Evolutionary conservation across 2,888 invertebrate genomes (phyloP), one percentile per base, ranked within the genome.

Genomic region (Caenorhabditis doughertyi): DNA sequence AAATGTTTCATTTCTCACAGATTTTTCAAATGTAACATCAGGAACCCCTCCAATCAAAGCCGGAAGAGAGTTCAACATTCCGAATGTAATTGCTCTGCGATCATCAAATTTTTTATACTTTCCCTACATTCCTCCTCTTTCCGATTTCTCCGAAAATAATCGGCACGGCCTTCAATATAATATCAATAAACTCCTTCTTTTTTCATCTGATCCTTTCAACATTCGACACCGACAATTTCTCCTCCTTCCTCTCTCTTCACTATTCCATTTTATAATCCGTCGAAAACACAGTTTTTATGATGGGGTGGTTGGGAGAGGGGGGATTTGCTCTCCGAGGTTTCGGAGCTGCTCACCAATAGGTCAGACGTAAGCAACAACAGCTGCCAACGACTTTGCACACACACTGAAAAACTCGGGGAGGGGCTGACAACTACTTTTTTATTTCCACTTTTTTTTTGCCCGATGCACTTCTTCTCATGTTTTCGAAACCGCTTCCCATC

Each of bases 231-330:
- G 58, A 58, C 53, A 53, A 29, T 16, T 25, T 16, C 55, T 9
- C 4, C 13, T 27, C 7, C 23, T 11, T 39, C 11, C 39, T 39
- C 13, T 11, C n/a, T n/a, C n/a, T n/a, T n/a, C n/a, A n/a, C n/a
- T n/a, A n/a, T n/a, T n/a, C 27, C 9, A 29, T 64, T 64, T 64
- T 64, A 49, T 64, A 64, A 64, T 64, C 64, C 64, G 49, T 51
- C 51, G 51, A 35, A 65, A 65, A 65, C 65, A 65, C 51, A 13
- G 51, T 51, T 65, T 64, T 65, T 39, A 51, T 65, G 51, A 35
- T 18, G 5, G 29, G 32, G 29, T 3, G 55, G 25, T 25, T 51
- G 4, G 23, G 4, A 13, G 16, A 39, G 16, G 39, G 29, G 23
- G 13, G 39, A 39, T 32, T 44, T 27, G 62, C 27, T 42, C 18